phyloP scores from a whole-genome alignment of 1,140 invertebrate species.

The Heliconius eleuchia region DNA sequence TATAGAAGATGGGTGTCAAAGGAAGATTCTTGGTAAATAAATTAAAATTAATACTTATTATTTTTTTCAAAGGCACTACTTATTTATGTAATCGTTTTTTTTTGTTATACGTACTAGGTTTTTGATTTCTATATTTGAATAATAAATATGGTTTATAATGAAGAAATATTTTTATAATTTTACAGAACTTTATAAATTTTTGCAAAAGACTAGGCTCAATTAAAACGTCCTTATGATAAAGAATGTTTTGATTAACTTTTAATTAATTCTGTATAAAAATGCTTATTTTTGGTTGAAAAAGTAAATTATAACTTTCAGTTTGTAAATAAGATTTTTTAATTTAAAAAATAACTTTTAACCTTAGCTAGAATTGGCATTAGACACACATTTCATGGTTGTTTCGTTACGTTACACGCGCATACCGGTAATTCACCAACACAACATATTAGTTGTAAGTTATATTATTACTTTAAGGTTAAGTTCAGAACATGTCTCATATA shows the following conservation, averaged over 20 bases:
- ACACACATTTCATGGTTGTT: neutral
- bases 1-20: conserved; percentile 58
- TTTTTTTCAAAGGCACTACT: neutral
- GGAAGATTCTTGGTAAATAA: conserved; percentile 67
- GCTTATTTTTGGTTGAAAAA: neutral
- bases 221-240: neutral
- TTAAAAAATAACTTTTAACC: neutral
- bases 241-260: neutral
- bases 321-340: neutral
- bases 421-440: too few relatives aligned
- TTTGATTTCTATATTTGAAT: neutral
- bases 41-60: conserved; percentile 13
- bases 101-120: neutral
- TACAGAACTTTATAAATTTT: neutral
- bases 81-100: neutral
- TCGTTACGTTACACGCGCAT: too few relatives aligned
- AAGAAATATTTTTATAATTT: neutral
- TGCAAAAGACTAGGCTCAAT: neutral
- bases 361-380: neutral
- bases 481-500: too few relatives aligned
- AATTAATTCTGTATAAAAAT: neutral
- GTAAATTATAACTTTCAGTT: neutral
- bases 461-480: too few relatives aligned
- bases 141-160: neutral
- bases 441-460: too few relatives aligned